phyloP scores from a whole-genome alignment of 2,888 invertebrate species.

The Ormyrus thymus region DNA sequence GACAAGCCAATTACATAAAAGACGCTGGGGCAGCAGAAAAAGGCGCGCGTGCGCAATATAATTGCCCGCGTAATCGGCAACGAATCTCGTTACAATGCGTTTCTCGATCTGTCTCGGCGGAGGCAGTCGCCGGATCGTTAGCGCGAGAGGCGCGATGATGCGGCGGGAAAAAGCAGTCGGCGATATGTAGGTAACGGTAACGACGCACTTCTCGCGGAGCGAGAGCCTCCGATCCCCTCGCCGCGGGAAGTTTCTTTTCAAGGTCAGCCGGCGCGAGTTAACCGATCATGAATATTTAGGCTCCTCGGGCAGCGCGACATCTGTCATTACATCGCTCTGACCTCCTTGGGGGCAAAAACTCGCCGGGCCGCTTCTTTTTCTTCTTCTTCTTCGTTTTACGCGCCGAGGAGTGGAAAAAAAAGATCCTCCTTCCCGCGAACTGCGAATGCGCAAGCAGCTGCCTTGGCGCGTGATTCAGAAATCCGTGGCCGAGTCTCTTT shows the following conservation, averaged over 20 bases:
- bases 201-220: not conserved
- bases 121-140: too few species aligned
- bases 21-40: not conserved
- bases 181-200: not conserved
- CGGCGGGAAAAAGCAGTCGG: too few species aligned
- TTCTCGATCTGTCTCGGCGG: not conserved
- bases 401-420: too few species aligned
- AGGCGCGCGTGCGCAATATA: slow-evolving; percentile 18
- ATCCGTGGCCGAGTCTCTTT: too few species aligned
- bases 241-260: slow-evolving; percentile 13
- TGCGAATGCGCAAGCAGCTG: too few species aligned
- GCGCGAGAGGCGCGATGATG: too few species aligned
- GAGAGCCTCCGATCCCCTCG: slow-evolving; percentile 3
- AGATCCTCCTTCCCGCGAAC: too few species aligned
- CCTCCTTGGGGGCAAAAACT: slow-evolving; percentile 35
- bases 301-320: not conserved
- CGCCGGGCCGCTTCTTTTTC: slow-evolving; percentile 18
- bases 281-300: slow-evolving; percentile 24
- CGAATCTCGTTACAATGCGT: not conserved
- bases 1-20: slow-evolving; percentile 25
- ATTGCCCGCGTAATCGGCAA: slow-evolving; percentile 2
- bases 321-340: slow-evolving; percentile 24
- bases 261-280: slow-evolving; percentile 20
- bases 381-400: not conserved
- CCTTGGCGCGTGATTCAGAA: too few species aligned